phyloP scores from a whole-genome alignment of 2,888 invertebrate species.

The Cepaea hortensis region DNA sequence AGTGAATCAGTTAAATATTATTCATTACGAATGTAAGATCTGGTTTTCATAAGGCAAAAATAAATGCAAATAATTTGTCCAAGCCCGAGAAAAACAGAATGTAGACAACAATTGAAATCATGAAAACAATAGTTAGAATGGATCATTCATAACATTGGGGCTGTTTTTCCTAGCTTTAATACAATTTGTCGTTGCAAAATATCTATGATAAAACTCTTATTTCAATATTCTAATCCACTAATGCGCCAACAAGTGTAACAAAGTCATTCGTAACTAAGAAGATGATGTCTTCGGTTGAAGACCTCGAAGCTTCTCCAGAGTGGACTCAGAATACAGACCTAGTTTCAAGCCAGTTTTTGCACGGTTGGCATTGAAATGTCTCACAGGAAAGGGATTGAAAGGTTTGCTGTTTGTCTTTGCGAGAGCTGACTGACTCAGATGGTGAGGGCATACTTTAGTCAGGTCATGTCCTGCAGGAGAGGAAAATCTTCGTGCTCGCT shows the following conservation, averaged over 20 bases:
- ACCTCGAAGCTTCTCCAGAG: constrained; percentile 56
- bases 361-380: constrained; percentile 70
- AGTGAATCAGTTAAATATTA: too few species aligned
- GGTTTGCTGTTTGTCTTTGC: constrained; percentile 53
- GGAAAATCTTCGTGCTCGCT: constrained; percentile 23
- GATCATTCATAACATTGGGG: too few species aligned
- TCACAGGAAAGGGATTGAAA: constrained; percentile 73
- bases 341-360: constrained; percentile 72
- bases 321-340: constrained; percentile 72
- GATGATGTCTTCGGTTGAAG: constrained; percentile 47
- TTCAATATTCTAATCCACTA: too few species aligned
- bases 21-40: not conserved
- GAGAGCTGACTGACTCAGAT: not conserved
- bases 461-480: constrained; percentile 23
- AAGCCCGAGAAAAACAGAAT: not conserved
- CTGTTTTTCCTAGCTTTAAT: too few species aligned
- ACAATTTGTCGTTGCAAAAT: too few species aligned
- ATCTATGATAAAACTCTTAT: too few species aligned
- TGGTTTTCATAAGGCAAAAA: not conserved
- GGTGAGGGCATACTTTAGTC: not conserved
- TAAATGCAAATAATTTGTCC: not conserved
- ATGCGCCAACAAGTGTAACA: too few species aligned
- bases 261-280: constrained; percentile 16
- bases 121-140: not conserved
- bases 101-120: not conserved